Base-by-base conservation (phyloP, 2,113 vertebrate genomes). In the Porphyrio hochstetteri region DNA sequence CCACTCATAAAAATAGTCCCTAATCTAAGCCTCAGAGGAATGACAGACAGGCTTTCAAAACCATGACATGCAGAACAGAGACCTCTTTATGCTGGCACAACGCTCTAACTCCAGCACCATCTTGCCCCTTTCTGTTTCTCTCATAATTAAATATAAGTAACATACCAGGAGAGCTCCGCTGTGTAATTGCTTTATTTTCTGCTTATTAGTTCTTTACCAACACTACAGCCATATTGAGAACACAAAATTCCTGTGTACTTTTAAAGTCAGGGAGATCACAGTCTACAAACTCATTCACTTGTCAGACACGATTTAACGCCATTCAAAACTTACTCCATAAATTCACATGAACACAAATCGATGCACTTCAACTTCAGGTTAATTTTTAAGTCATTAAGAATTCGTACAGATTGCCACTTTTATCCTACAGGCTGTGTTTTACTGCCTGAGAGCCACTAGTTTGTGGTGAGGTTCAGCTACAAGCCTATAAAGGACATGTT, bases 141-240 rank as follows among this genome's bases (percentile, higher is more conserved):
- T 79, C 85, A 7, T 23, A 10, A 95, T 95, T 67, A 90, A 95
- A 88, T 44, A 1, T 10, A 96, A 98, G 97, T 63, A 97, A 98
- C 76, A 79, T 98, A 97, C 97, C 97, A 96, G 96, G 97, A 98
- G 97, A 98, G 95, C 97, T 97, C 96, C 87, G 93, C 98, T 97
- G 97, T 96, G 63, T 97, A 98, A 98, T 98, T 96, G 97, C 97
- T 98, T 98, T 98, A 98, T 98, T 98, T 98, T 98, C 98, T 97
- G 97, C 97, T 98, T 97, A 96, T 97, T 96, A 98, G 97, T 98
- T 98, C 97, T 98, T 98, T 97, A 97, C 95, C 97, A 98, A 98
- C 97, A 98, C 98, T 98, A 98, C 97, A 98, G 98, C 98, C 98
- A 98, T 96, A 97, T 72, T 31, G 96, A 97, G 95, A 98, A 98